These are phyloP conservation scores for Bugula neritina DNA, from an alignment of 2,888 invertebrate species.

Conservation along the genomic window DNA sequence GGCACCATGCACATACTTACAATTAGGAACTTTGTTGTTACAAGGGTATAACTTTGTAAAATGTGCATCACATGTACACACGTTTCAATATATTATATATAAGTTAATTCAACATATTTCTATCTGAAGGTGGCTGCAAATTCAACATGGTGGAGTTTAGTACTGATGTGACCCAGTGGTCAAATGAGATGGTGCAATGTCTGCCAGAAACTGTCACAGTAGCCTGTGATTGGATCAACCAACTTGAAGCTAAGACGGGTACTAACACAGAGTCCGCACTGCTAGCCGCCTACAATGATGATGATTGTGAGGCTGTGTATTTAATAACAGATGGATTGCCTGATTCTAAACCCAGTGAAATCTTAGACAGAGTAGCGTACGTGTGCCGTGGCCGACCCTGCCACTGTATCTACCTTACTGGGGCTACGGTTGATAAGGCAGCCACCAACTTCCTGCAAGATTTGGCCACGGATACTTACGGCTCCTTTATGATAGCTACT, in stretches of 20 bases:
- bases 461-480: constrained; percentile 48
- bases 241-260: constrained; percentile 47
- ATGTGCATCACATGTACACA: too few species aligned
- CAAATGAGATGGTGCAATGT: constrained; percentile 50
- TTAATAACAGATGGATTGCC: constrained; percentile 51
- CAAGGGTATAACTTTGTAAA: too few species aligned
- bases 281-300: constrained; percentile 44
- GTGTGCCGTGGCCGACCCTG: constrained; percentile 41
- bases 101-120: too few species aligned
- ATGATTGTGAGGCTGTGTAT: constrained; percentile 45
- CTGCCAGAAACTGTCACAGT: constrained; percentile 48
- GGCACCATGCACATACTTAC: too few species aligned
- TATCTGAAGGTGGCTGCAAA: constrained; percentile 32
- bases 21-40: too few species aligned
- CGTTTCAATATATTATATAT: too few species aligned
- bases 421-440: constrained; percentile 39
- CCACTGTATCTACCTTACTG: constrained; percentile 47
- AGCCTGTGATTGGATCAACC: constrained; percentile 47
- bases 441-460: constrained; percentile 47
- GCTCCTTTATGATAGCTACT: constrained; percentile 46
- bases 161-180: constrained; percentile 50
- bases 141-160: constrained; percentile 52
- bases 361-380: constrained; percentile 43
- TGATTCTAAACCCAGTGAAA: constrained; percentile 46
- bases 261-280: constrained; percentile 51